A percentile compares a stretch with the other conserved stretches of the same genome.
phyloP scores from a whole-genome alignment of 2,797 vertebrate genomes.

The Botia kubotai region DNA sequence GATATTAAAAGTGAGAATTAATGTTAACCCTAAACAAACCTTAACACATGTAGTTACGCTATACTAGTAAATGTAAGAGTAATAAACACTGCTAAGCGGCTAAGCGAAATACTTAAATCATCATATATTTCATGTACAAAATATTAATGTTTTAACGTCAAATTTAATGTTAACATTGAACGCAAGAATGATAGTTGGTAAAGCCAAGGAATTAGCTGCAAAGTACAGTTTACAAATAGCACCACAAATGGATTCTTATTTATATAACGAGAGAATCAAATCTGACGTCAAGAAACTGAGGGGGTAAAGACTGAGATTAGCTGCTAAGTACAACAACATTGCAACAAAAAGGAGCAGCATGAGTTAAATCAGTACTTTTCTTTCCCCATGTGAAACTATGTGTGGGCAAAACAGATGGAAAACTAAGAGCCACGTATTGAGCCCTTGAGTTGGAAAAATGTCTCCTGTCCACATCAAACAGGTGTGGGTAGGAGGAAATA shows the following conservation, averaged over 20 bases:
- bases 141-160: neutral
- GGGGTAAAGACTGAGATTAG: too few relatives aligned
- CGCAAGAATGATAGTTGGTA: neutral
- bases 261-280: too few relatives aligned
- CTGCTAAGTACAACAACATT: neutral
- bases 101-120: too few relatives aligned
- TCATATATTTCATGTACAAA: neutral
- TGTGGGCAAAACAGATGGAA: neutral
- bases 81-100: too few relatives aligned
- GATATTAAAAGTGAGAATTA: too few relatives aligned
- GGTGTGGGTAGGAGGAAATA: conserved; percentile 76
- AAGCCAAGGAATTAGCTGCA: neutral
- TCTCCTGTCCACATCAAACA: conserved; percentile 60
- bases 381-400: conserved; percentile 30
- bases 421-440: conserved; percentile 44
- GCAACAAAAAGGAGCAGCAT: neutral
- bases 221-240: neutral
- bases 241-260: too few relatives aligned
- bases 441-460: conserved; percentile 32
- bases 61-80: too few relatives aligned
- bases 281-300: too few relatives aligned
- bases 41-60: too few relatives aligned
- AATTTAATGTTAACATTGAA: neutral
- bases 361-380: neutral
- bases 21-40: too few relatives aligned